These are phyloP conservation scores for Sandelia bainsii DNA, from an alignment of 2,797 vertebrate genomes.

Conservation along the genomic window DNA sequence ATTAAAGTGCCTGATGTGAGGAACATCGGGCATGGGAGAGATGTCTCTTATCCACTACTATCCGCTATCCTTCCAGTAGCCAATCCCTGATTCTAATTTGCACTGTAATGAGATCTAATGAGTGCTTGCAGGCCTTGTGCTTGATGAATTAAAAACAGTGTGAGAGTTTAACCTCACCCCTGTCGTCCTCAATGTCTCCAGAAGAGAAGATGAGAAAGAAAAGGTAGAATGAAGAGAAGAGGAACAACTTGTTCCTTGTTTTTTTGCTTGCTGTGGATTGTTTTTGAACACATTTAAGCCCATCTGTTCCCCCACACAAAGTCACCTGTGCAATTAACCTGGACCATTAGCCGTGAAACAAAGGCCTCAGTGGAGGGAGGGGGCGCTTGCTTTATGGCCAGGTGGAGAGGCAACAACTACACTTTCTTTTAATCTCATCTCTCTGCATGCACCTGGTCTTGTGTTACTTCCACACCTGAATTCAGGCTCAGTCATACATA, in stretches of 20 bases:
- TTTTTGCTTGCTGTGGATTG: slow-evolving; percentile 63
- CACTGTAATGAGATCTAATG: slow-evolving; percentile 81
- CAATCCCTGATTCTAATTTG: slow-evolving; percentile 76
- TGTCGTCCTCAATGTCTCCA: slow-evolving; percentile 45
- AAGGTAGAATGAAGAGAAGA: slow-evolving; percentile 30
- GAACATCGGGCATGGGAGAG: slow-evolving; percentile 38
- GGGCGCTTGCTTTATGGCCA: slow-evolving; percentile 68
- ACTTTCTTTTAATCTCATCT: slow-evolving; percentile 68
- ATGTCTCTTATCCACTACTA: slow-evolving; percentile 51
- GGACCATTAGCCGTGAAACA: slow-evolving; percentile 80
- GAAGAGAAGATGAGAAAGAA: slow-evolving; percentile 53
- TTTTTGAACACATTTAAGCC: slow-evolving; percentile 84
- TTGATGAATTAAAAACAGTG: slow-evolving; percentile 74
- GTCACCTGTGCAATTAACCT: slow-evolving; percentile 88
- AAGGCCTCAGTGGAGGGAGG: slow-evolving; percentile 69
- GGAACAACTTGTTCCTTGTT: slow-evolving; percentile 27
- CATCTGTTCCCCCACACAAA: slow-evolving; percentile 83
- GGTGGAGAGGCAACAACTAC: slow-evolving; percentile 70
- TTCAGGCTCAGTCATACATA: slow-evolving; percentile 50
- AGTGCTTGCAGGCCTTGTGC: slow-evolving; percentile 70
- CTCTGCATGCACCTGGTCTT: slow-evolving; percentile 64
- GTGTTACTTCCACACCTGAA: slow-evolving; percentile 63
- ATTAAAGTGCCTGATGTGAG: slow-evolving; percentile 44
- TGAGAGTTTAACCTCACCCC: slow-evolving; percentile 66
- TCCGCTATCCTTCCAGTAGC: slow-evolving; percentile 47